These are phyloP conservation scores for Xenopus laevis DNA, from an alignment of 2,113 vertebrate genomes.

Conservation along the genomic window DNA sequence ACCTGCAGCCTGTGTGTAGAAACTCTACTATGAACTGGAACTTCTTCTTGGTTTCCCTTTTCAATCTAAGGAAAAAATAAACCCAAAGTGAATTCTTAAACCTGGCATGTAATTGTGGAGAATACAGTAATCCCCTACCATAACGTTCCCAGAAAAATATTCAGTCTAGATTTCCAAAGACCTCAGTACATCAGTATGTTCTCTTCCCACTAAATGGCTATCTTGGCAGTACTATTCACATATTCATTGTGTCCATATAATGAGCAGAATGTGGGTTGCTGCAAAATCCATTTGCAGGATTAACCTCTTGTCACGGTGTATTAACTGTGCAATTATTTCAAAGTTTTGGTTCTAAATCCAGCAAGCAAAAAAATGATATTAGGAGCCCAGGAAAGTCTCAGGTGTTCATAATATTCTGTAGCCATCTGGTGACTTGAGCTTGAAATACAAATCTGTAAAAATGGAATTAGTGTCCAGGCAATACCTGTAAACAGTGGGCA, in stretches of 20 bases:
- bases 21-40: too few relatives aligned
- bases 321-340: neutral
- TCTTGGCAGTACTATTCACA: neutral
- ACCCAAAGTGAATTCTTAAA: too few relatives aligned
- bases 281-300: neutral
- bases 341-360: slow-evolving; percentile 3
- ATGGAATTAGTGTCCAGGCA: slow-evolving; percentile 13
- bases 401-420: slow-evolving; percentile 8
- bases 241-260: slow-evolving; percentile 3
- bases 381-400: slow-evolving; percentile 1
- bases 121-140: too few relatives aligned
- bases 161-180: too few relatives aligned
- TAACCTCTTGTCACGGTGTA: slow-evolving; percentile 1
- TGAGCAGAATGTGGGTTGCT: neutral
- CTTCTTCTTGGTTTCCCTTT: too few relatives aligned
- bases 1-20: too few relatives aligned
- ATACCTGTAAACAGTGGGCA: neutral
- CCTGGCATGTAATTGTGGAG: too few relatives aligned
- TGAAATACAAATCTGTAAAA: slow-evolving; percentile 12
- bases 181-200: too few relatives aligned
- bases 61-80: too few relatives aligned
- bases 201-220: too few relatives aligned
- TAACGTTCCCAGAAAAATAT: too few relatives aligned
- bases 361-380: slow-evolving; percentile 3
- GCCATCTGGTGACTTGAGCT: slow-evolving; percentile 24